A percentile compares a stretch with the other conserved stretches of the same genome.
phyloP scores from a whole-genome alignment of 2,888 invertebrate genomes.

The Thumatha senex region DNA sequence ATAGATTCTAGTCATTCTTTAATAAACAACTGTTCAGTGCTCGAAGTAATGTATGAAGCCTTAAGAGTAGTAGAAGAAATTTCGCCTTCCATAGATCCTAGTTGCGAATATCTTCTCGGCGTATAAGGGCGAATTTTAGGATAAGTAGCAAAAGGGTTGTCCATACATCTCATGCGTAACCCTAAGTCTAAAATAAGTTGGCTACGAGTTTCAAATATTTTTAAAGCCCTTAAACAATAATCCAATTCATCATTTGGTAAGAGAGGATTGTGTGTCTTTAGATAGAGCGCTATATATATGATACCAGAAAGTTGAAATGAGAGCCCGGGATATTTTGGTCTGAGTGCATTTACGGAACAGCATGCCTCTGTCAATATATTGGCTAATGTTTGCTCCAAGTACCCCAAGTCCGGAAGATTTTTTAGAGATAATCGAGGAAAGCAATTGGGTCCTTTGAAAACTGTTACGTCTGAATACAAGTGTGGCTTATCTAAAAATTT shows the following conservation, averaged over 20 bases:
- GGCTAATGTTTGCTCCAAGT: slow-evolving; percentile 84
- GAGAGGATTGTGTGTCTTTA: slow-evolving; percentile 79
- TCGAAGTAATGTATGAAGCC: background rate
- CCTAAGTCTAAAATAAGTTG: slow-evolving; percentile 65
- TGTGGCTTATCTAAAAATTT: slow-evolving; percentile 80
- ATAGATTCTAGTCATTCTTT: too few species aligned
- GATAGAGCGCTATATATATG: slow-evolving; percentile 80
- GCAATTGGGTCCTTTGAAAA: slow-evolving; percentile 59
- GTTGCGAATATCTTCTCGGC: slow-evolving; percentile 17
- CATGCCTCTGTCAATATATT: slow-evolving; percentile 80
- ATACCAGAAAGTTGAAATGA: slow-evolving; percentile 75
- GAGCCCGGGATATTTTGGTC: slow-evolving; percentile 86
- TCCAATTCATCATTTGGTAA: slow-evolving; percentile 43
- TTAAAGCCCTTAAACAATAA: slow-evolving; percentile 61
- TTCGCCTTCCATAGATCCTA: background rate
- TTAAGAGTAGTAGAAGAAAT: background rate
- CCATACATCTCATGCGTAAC: slow-evolving; percentile 71
- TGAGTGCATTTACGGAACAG: slow-evolving; percentile 70
- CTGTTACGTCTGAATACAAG: slow-evolving; percentile 70
- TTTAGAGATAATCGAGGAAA: slow-evolving; percentile 71
- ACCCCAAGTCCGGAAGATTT: slow-evolving; percentile 82
- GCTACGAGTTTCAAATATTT: slow-evolving; percentile 61
- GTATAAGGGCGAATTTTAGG: slow-evolving; percentile 50
- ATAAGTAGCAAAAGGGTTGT: slow-evolving; percentile 83
- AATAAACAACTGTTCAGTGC: background rate